Evolutionary conservation across 2,113 vertebrate species (phyloP), one percentile per base, ranked within the genome.

Genomic region (Atlantisia rogersi): DNA sequence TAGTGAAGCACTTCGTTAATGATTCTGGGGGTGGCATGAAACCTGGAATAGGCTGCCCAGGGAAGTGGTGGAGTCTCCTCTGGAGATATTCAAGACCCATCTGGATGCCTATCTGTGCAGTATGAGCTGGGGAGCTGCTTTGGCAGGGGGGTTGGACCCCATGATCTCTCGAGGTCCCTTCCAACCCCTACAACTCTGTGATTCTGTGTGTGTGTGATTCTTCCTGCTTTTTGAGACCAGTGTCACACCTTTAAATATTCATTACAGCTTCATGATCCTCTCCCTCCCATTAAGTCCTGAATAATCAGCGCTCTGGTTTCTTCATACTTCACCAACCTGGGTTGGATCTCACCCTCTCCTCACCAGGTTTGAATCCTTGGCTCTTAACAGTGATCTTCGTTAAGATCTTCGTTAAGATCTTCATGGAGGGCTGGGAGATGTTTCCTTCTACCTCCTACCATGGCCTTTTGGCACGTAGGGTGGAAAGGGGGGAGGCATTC

Each of bases 211-310:
- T 35, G 35, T 35, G 35, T 35, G 35, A 35, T 35, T 35, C 35
- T 95, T 95, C 96, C 21, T 96, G 95, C 97, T 97, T 97, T 97
- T 71, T 53, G 90, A 97, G 95, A 96, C 94, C 86, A 48, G 70
- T 88, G 93, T 97, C 96, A 89, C 7, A 56, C 68, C 89, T 96
- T 95, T 93, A 95, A 96, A 95, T 83, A 85, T 95, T 94, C 90
- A 73, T 96, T 96, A 94, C 94, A 93, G 79, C 58, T 68, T 52
- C 94, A 78, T 74, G 70, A 88, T 95, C 74, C 76, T 91, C 55
- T 93, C 48, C 92, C 55, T 93, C 48, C 86, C 39, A 22, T 69
- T 85, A 90, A 58, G n/a, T 82, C 70, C 70, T 25, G 69, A 86
- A 75, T 85, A 88, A 92, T 62, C 90, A 84, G 15, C 0, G 0